A percentile compares a stretch with the other conserved stretches of the same genome.
phyloP scores from a whole-genome alignment of 2,113 vertebrate species.

The Grantiella picta region DNA sequence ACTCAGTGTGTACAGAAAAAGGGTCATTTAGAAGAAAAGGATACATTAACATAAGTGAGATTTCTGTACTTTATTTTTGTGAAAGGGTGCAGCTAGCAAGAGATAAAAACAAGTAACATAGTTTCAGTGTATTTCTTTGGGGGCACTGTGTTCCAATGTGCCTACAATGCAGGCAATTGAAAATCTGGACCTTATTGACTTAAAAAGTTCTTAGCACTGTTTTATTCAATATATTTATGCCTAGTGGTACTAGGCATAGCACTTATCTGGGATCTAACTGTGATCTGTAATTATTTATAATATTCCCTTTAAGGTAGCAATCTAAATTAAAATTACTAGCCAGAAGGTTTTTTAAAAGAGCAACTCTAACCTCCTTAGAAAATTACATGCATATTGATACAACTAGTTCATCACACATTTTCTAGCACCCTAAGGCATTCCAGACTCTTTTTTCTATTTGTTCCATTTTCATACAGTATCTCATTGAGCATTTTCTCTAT shows the following conservation, averaged over 20 bases:
- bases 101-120: not conserved
- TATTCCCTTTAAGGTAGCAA: conserved; percentile 51
- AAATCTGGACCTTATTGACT: not conserved
- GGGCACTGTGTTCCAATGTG: not conserved
- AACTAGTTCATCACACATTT: conserved; percentile 34
- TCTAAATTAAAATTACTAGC: conserved; percentile 61
- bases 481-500: not conserved
- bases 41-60: not conserved
- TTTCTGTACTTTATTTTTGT: not conserved
- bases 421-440: not conserved
- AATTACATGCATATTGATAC: conserved; percentile 34
- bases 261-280: conserved; percentile 38
- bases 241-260: not conserved
- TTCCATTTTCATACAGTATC: not conserved
- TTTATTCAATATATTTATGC: conserved; percentile 30
- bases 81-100: not conserved
- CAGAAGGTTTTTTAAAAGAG: conserved; percentile 36
- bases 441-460: not conserved
- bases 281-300: conserved; percentile 64
- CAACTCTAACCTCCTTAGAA: conserved; percentile 1
- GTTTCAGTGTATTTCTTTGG: not conserved
- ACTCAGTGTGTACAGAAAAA: not conserved
- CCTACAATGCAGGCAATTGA: not conserved
- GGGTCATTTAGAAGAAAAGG: not conserved
- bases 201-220: not conserved